Base-by-base conservation (phyloP, 2,113 vertebrate species). In the Gobio gobio region DNA sequence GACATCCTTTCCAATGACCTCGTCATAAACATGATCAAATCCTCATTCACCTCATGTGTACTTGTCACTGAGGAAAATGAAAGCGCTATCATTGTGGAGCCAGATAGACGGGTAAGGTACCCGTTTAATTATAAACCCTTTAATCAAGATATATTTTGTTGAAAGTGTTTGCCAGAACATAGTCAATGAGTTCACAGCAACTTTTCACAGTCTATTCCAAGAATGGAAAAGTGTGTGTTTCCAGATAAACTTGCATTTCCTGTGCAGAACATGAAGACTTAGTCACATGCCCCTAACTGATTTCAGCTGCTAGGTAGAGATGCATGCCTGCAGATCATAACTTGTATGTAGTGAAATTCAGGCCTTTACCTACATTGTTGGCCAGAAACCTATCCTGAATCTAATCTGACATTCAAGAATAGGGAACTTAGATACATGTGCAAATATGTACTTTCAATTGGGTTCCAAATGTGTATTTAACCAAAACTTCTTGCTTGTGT, bases 1-100 rank as follows among this genome's bases (percentile, higher is more conserved):
- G 98, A 99, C 36, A 89, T 99, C 82, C 96, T 99, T 87, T 97
- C 98, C 91, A 99, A 99, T 70, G 97, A 99, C 89, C 90, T 99
- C 91, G 96, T 99, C 86, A 92, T 98, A 86, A 99, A 99, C 90
- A 96, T 99, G 96, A 94, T 99, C 56, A 99, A 96, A 91, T 97
- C 98, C 0, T 99, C 98, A 68, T 99, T 97, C 92, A 91, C 95
- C 86, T 94, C 97, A 1, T 99, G 98, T n/a, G 94, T 98, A 59
- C 94, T 99, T 0, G 97, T 99, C 76, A 98, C 98, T 0, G 98
- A 99, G 93, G 98, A 99, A 91, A 93, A 99, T 7, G 95, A 96
- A 85, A 90, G 93, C 1, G 97, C 97, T 89, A 92, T 99, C 26
- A 96, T 99, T n/a, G 94, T 99, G 86, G 98, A 99, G 43, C 90